Percentiles rank a stretch among this genome's conserved stretches.
These are phyloP conservation scores for Nesospiza acunhae DNA, from an alignment of 2,113 vertebrate species.

Conservation along the genomic window DNA sequence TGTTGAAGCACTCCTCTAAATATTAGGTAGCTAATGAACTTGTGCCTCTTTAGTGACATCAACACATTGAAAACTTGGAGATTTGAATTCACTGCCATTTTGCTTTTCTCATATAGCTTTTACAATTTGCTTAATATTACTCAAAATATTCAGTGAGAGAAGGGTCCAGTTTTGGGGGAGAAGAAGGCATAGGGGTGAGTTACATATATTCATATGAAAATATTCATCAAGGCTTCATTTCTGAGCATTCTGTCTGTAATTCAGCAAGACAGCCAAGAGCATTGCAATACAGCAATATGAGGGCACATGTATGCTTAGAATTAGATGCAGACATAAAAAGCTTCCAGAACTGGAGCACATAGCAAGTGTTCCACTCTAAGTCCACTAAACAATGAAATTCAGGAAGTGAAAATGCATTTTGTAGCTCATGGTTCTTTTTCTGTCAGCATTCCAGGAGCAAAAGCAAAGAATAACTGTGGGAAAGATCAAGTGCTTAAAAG, in stretches of 20 bases:
- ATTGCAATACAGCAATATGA: not conserved
- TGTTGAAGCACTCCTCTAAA: not conserved
- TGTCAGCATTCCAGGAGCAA: constrained; percentile 39
- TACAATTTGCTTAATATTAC: not conserved
- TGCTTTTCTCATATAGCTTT: not conserved
- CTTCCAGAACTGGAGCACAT: not conserved
- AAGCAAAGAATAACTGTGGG: constrained; percentile 43
- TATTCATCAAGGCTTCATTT: constrained; percentile 39
- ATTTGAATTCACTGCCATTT: not conserved
- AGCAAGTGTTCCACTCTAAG: not conserved
- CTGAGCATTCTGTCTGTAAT: not conserved
- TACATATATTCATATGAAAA: constrained; percentile 10
- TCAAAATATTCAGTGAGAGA: constrained; percentile 9
- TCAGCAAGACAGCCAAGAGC: not conserved
- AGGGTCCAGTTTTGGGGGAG: fast-evolving
- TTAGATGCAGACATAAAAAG: constrained; percentile 5
- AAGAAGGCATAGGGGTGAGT: not conserved
- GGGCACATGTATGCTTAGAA: not conserved
- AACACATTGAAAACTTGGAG: not conserved
- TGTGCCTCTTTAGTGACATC: not conserved
- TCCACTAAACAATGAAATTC: not conserved
- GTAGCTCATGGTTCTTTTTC: not conserved
- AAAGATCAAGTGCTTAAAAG: constrained; percentile 55
- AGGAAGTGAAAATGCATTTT: not conserved
- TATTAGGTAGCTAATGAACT: not conserved